Evolutionary conservation across 2,888 invertebrate species (phyloP), one percentile per base, ranked within the genome.

Genomic region (Camptogramma bilineatum): DNA sequence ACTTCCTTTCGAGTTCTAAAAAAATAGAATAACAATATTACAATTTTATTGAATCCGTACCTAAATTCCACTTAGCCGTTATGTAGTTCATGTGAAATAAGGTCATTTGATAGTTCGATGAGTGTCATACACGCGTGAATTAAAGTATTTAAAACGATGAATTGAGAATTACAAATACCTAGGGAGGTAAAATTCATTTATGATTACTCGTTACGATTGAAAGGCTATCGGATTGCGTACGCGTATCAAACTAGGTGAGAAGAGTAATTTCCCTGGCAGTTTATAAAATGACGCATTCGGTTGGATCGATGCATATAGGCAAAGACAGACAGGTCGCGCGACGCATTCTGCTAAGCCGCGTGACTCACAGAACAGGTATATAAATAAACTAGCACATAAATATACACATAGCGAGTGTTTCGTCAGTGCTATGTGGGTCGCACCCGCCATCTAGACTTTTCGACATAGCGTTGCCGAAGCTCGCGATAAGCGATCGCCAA

Each of bases 361-460:
- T 81, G 78, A 82, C 70, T 79, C 78, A 81, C 63, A 73, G 60
- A 73, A 68, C 71, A 56, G 68, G 65, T 73, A 74, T 72, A 74
- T 73, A 77, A 76, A 75, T 73, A 78, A 78, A 64, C 70, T 74
- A 69, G 73, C 65, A 74, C 74, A 75, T 74, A 75, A 73, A 78
- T 73, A 78, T 74, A 77, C 75, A 77, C 75, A 82, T 76, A 78
- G 75, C 66, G 72, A 76, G 76, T 79, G 80, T 86, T 87, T 86
- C 85, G 82, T 83, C 82, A 86, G 78, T 69, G 75, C 76, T 73
- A 86, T 85, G 86, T 88, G 77, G 87, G 87, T 86, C 82, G 75
- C 79, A 79, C 76, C 79, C 80, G 76, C 71, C 77, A 74, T 83
- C 83, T 84, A 85, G 83, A 83, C 76, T 85, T 86, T 87, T 86